These are phyloP conservation scores for Heliconius cydno DNA, from an alignment of 2,888 invertebrate genomes.

Conservation along the genomic window DNA sequence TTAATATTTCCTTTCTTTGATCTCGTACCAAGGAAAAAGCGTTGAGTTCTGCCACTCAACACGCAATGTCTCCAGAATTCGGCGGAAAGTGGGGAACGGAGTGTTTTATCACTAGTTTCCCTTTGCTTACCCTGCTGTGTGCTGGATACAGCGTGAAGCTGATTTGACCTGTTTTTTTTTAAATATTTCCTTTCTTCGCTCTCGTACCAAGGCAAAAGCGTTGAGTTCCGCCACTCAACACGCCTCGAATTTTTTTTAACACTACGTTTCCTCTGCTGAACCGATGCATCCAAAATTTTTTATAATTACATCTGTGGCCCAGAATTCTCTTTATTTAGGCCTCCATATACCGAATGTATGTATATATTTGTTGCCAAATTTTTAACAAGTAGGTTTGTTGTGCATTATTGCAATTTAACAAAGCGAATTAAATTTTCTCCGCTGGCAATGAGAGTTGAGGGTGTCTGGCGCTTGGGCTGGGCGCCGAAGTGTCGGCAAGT, in stretches of 20 bases:
- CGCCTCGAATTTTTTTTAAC: too few species aligned
- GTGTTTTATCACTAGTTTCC: too few species aligned
- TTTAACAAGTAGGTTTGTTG: slow-evolving; percentile 17
- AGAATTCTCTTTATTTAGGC: neutral
- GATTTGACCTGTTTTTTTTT: too few species aligned
- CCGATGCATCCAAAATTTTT: neutral
- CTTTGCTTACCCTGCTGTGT: too few species aligned
- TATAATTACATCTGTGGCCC: neutral
- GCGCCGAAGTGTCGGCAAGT: slow-evolving; percentile 43
- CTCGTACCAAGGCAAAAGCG: neutral
- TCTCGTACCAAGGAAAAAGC: too few species aligned
- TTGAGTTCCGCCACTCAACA: neutral
- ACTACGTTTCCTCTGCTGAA: too few species aligned
- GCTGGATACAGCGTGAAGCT: too few species aligned
- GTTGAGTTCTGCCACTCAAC: too few species aligned
- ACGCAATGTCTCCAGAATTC: too few species aligned
- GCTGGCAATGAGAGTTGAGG: slow-evolving; percentile 45
- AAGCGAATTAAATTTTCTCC: slow-evolving; percentile 32
- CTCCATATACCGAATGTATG: neutral
- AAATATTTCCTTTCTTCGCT: neutral
- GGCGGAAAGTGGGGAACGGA: too few species aligned
- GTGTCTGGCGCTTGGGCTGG: slow-evolving; percentile 34
- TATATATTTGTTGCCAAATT: neutral
- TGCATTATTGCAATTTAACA: slow-evolving; percentile 40
- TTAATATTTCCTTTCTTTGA: too few species aligned